phyloP scores from a whole-genome alignment of 2,888 invertebrate species.

The Synergus itoensis region DNA sequence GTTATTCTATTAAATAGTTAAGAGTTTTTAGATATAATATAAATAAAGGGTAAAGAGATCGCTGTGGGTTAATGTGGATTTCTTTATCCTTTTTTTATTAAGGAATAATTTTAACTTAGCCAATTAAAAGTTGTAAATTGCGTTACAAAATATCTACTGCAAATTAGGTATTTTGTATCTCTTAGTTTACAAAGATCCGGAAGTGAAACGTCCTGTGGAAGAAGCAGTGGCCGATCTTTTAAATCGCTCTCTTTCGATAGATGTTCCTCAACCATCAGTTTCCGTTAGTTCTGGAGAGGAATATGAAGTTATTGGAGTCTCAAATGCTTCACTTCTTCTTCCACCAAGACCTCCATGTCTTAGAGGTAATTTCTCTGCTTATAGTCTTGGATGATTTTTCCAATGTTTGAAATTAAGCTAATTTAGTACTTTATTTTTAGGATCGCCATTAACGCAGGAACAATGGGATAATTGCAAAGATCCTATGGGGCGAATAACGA shows the following conservation, averaged over 20 bases:
- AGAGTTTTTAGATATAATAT: neutral
- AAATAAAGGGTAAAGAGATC: neutral
- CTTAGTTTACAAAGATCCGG: slow-evolving; percentile 83
- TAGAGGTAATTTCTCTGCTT: slow-evolving; percentile 62
- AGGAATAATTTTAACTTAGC: neutral
- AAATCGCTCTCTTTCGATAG: slow-evolving; percentile 77
- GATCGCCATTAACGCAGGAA: slow-evolving; percentile 85
- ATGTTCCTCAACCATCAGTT: slow-evolving; percentile 62
- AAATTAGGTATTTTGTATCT: neutral
- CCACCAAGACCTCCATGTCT: slow-evolving; percentile 82
- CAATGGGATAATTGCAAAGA: slow-evolving; percentile 92
- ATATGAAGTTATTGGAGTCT: slow-evolving; percentile 85
- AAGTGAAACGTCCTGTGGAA: slow-evolving; percentile 80
- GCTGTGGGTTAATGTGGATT: too few relatives aligned
- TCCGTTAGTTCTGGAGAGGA: slow-evolving; percentile 81
- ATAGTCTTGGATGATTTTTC: neutral
- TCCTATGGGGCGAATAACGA: slow-evolving; percentile 88
- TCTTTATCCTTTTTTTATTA: neutral
- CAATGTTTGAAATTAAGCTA: neutral
- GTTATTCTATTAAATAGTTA: slow-evolving; percentile 33
- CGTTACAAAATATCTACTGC: neutral
- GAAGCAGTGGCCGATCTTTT: slow-evolving; percentile 84
- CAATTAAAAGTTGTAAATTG: neutral
- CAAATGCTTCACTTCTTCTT: slow-evolving; percentile 80
- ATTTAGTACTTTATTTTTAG: slow-evolving; percentile 75